Evolutionary conservation across 2,797 vertebrate genomes (phyloP).

Genomic region (Podarcis lilfordi): DNA sequence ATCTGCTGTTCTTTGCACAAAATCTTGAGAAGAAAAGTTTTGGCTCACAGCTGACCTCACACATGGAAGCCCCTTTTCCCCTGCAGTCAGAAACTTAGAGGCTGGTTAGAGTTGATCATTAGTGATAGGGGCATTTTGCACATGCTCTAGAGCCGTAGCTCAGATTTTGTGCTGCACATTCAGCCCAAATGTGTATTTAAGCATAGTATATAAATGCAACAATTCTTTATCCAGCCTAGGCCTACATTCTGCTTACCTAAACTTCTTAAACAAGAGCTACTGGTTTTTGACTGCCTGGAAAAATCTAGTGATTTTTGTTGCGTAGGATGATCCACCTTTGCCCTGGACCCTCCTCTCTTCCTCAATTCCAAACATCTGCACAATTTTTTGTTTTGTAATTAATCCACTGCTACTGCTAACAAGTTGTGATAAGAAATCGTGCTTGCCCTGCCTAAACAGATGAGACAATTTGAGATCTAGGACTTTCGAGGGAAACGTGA

Average conservation of each 20-base stretch:
- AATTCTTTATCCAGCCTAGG: too few species aligned
- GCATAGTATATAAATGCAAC: too few species aligned
- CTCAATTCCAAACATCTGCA: background rate
- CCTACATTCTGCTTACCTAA: background rate
- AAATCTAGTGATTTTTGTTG: background rate
- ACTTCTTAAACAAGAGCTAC: background rate
- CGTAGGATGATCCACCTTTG: background rate
- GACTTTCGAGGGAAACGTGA: background rate
- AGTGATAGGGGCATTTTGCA: background rate
- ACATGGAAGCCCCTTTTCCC: background rate
- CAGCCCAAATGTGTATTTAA: too few species aligned
- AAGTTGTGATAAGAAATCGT: background rate
- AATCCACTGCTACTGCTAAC: background rate
- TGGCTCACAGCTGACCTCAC: background rate
- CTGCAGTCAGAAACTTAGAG: background rate
- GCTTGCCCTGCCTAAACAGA: background rate
- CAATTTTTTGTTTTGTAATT: background rate
- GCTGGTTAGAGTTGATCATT: background rate
- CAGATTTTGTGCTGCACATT: background rate
- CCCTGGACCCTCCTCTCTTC: background rate
- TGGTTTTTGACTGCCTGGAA: background rate
- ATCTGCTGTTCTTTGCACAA: background rate
- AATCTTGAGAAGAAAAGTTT: background rate
- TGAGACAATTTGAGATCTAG: background rate
- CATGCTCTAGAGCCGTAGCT: background rate